These are phyloP conservation scores for Furcula furcula DNA, from an alignment of 2,888 invertebrate genomes.

Conservation along the genomic window DNA sequence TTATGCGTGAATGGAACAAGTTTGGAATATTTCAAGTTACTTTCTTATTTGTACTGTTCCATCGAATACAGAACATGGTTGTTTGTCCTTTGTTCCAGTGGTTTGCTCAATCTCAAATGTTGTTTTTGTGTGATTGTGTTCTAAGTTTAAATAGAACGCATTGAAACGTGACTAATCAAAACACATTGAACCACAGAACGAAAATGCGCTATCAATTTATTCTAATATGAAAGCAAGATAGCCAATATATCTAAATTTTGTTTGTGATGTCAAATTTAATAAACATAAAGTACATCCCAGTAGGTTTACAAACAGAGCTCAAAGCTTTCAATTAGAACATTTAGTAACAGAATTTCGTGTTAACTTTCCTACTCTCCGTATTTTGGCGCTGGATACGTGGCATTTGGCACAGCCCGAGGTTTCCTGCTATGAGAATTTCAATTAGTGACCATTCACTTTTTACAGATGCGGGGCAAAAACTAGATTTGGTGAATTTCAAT, in stretches of 20 bases:
- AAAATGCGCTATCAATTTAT: no score
- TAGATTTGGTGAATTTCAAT: slow-evolving; percentile 20
- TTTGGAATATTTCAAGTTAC: background rate
- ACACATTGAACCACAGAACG: no score
- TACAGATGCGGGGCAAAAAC: slow-evolving; percentile 30
- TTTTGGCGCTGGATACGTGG: slow-evolving; percentile 13
- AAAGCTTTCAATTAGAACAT: slow-evolving; percentile 13
- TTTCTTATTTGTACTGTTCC: background rate
- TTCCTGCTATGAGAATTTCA: slow-evolving; percentile 37
- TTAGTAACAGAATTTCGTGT: slow-evolving; percentile 14
- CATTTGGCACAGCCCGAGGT: slow-evolving; percentile 29
- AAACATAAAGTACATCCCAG: background rate
- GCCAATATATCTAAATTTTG: no score
- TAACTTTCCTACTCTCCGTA: slow-evolving; percentile 7
- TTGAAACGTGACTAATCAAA: no score
- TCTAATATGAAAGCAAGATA: no score
- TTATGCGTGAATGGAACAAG: slow-evolving; percentile 2
- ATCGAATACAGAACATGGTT: background rate
- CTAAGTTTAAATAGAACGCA: no score
- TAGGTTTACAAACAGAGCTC: slow-evolving; percentile 5
- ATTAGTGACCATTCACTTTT: slow-evolving; percentile 37
- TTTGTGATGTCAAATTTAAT: background rate
- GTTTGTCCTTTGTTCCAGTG: background rate
- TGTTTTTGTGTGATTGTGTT: background rate
- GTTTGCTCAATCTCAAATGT: background rate